A percentile compares a stretch with the other conserved stretches of the same genome.
These are phyloP conservation scores for Tineola bisselliella DNA, from an alignment of 2,888 invertebrate species.

Conservation along the genomic window DNA sequence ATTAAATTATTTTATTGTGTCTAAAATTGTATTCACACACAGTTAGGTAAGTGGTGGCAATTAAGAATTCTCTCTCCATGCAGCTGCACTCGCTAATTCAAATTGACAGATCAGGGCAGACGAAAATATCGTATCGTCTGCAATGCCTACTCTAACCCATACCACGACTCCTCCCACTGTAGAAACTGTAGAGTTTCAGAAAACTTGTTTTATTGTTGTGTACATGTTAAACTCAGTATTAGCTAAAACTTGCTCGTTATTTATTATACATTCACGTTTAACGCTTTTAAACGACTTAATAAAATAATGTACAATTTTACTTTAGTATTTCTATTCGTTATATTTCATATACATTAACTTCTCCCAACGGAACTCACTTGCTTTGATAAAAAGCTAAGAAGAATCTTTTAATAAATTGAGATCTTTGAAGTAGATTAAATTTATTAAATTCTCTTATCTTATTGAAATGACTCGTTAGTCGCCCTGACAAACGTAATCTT, in stretches of 20 bases:
- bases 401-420: too few species aligned
- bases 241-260: background rate
- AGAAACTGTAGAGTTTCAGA: background rate
- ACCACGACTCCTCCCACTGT: background rate
- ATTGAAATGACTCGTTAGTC: too few species aligned
- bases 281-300: too few species aligned
- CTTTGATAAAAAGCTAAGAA: too few species aligned
- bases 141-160: constrained; percentile 18
- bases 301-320: too few species aligned
- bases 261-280: too few species aligned
- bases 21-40: background rate
- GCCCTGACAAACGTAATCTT: too few species aligned
- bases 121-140: constrained; percentile 54
- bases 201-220: background rate
- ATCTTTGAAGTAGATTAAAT: too few species aligned
- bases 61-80: constrained; percentile 11
- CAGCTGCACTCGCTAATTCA: constrained; percentile 51
- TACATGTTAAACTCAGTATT: background rate
- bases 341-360: too few species aligned
- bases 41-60: background rate
- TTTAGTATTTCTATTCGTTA: too few species aligned
- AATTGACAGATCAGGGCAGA: constrained; percentile 65
- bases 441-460: too few species aligned
- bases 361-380: too few species aligned
- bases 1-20: background rate